Base-by-base conservation (phyloP, 2,797 vertebrate species). In the Poecilia wingei region DNA sequence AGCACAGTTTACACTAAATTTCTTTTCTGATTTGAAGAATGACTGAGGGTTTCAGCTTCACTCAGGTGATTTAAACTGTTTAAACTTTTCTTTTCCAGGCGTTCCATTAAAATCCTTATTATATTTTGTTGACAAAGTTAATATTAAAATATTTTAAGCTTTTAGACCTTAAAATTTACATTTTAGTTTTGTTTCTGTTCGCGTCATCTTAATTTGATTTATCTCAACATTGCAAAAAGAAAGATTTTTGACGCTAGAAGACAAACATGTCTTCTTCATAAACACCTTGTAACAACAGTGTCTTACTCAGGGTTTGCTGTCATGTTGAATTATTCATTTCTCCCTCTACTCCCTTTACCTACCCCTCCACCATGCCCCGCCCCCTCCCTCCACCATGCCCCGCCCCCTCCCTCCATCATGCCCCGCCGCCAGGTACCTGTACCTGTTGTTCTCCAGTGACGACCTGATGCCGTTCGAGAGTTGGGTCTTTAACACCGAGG, bases 401-500 rank as follows among this genome's bases (percentile, higher is more conserved):
- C 49, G 20, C 49, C 49, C 47, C 49, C 6, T 51, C 49, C 47
- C 9, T 55, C 16, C 74, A 14, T 25, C 31, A n/a, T 51, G 49
- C 6, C 49, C 12, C 47, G 82, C 79, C 10, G 82, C 43, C 92
- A 99, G 98, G 95, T 99, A 99, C 91, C 96, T 99, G 90, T 99
- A 99, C 92, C 96, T 99, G 93, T 94, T 99, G 81, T 99, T 99
- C 96, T 99, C 98, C 92, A 96, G 94, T 4, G 98, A 99, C 70
- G 98, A 99, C 91, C 96, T 99, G 89, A 94, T 99, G 93, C 97
- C 98, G 36, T 94, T 99, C 92, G 98, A 99, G 92, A 97, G 96
- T 91, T 99, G 98, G 98, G 98, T 99, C 82, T 99, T 99, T 92
- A 99, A 99, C 93, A 99, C 98, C 2, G 98, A 99, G 95, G 98